A percentile compares a stretch with the other conserved stretches of the same genome.
Conservation (phyloP, 35 echinoderm and acorn worm species). For the Heliocidaris erythrogramma region DNA sequence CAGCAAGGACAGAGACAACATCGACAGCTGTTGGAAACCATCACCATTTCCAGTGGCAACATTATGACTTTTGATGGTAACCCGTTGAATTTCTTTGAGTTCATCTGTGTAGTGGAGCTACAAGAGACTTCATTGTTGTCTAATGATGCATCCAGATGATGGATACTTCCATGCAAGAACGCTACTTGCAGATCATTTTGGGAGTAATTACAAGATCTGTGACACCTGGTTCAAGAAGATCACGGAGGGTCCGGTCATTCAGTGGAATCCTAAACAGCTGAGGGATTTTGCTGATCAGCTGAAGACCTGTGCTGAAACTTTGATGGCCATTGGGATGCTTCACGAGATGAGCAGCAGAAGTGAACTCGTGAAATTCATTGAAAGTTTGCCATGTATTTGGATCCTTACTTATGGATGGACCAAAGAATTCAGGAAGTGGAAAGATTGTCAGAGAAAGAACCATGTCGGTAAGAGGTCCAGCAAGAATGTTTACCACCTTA, state of each 20-base stretch:
- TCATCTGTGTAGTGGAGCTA: too few species aligned
- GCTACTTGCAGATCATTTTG: slow-evolving; percentile 43
- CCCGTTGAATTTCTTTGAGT: neutral
- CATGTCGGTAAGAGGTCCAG: neutral
- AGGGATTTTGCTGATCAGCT: slow-evolving; percentile 71
- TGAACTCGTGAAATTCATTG: too few species aligned
- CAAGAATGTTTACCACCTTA: neutral
- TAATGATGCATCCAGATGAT: slow-evolving; percentile 56
- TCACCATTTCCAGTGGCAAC: neutral
- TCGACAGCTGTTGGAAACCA: neutral
- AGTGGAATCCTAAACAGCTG: slow-evolving; percentile 22
- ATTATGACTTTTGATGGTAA: neutral
- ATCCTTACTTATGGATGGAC: too few species aligned
- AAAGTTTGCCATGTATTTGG: too few species aligned
- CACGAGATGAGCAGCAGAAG: too few species aligned
- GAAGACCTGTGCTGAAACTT: slow-evolving; percentile 58
- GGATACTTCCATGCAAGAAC: slow-evolving; percentile 44
- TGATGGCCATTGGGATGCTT: slow-evolving; percentile 42
- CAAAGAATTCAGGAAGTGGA: neutral
- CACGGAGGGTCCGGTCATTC: slow-evolving; percentile 26
- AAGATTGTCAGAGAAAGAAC: neutral
- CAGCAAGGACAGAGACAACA: neutral
- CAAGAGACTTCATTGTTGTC: too few species aligned
- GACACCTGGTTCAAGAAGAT: slow-evolving; percentile 48
- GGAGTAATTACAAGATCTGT: slow-evolving; percentile 40